These are phyloP conservation scores for Nemapogon koenigi DNA, from an alignment of 2,888 invertebrate genomes.

Conservation along the genomic window DNA sequence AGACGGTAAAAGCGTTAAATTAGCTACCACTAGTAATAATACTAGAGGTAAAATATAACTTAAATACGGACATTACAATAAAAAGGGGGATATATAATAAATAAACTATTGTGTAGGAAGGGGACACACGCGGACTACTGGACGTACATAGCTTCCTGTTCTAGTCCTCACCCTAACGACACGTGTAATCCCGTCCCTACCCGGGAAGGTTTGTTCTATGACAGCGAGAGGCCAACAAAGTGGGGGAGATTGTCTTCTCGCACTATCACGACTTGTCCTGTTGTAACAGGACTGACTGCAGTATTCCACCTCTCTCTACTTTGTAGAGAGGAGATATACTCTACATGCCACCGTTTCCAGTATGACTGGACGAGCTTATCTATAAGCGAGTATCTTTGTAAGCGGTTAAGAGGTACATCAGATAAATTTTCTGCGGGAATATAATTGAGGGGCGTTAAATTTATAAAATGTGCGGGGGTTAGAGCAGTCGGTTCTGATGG, in stretches of 20 bases:
- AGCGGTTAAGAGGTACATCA: neutral
- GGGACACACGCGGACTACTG: slow-evolving; percentile 4
- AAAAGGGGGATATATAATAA: neutral
- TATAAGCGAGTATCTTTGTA: neutral
- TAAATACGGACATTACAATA: no score
- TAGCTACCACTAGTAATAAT: no score
- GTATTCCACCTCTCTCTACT: slow-evolving; percentile 9
- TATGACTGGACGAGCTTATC: slow-evolving; percentile 7
- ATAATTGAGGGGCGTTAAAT: slow-evolving; percentile 9
- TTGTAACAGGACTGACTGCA: neutral
- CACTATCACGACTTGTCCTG: slow-evolving; percentile 6
- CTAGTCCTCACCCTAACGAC: slow-evolving; percentile 10
- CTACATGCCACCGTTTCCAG: slow-evolving; percentile 12
- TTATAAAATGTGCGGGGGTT: slow-evolving; percentile 12
- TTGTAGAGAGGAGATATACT: slow-evolving; percentile 12
- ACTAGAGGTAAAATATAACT: no score
- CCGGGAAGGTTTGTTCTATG: slow-evolving; percentile 7
- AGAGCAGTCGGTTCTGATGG: slow-evolving; percentile 10
- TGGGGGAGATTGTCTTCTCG: slow-evolving; percentile 6
- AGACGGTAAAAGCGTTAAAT: no score
- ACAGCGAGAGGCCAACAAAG: slow-evolving; percentile 12
- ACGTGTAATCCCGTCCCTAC: slow-evolving; percentile 11
- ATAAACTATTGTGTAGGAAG: neutral
- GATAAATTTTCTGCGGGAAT: slow-evolving; percentile 4
- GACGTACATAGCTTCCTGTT: slow-evolving; percentile 10